Evolutionary conservation across 2,797 vertebrate species (phyloP).

Genomic region (Otus scops): DNA sequence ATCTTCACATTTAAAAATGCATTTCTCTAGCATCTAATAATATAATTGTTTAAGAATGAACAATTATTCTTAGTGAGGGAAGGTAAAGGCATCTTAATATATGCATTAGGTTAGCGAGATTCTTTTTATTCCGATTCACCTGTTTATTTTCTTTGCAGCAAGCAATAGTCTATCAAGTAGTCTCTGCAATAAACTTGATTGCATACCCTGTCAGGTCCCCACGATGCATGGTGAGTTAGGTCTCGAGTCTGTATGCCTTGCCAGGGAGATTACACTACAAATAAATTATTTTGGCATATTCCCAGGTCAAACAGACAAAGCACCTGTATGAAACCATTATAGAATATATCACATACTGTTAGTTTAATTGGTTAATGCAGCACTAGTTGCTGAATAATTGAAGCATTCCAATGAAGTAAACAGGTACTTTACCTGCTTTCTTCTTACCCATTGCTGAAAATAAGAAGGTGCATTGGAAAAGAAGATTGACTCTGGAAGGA

Average conservation of each 20-base stretch:
- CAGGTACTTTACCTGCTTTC: background rate
- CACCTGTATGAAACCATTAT: background rate
- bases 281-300: background rate
- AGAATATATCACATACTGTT: background rate
- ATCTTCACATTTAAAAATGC: background rate
- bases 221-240: background rate
- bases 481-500: background rate
- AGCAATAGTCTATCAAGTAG: conserved; percentile 19
- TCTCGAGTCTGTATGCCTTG: background rate
- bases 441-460: background rate
- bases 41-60: background rate
- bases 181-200: background rate
- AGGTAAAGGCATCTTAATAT: background rate
- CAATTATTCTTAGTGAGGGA: background rate
- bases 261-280: background rate
- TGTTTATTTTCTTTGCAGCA: conserved; percentile 32
- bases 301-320: background rate
- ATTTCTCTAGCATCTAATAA: background rate
- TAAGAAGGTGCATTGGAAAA: background rate
- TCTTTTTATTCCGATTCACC: background rate
- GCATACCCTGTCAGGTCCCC: background rate
- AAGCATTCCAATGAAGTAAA: background rate
- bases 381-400: background rate
- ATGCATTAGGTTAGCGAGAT: background rate
- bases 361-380: background rate